Base-by-base conservation (phyloP, 1,140 invertebrate species). In the Caenorhabditis tropicalis region DNA sequence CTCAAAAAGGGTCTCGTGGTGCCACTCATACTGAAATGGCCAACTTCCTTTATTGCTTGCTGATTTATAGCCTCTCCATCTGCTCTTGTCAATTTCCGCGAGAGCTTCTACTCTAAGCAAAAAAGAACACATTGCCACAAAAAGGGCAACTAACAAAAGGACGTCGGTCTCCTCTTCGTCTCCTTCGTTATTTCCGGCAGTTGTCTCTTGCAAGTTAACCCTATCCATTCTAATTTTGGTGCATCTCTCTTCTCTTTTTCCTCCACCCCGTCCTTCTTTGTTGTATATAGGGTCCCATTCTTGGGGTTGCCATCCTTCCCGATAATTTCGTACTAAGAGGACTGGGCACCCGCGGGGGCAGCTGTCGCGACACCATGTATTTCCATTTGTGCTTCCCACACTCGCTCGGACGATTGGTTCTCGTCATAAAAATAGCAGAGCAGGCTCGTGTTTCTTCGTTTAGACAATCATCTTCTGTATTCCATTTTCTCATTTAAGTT, bases 171-270 rank as follows among this genome's bases (percentile, higher is more conserved):
- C 16, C 27, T 65, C 33, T 74, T 2, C 29, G 21, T 21, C n/a
- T 21, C n/a, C 58, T 36, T 5, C 31, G 21, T 24, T n/a, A 2
- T 10, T 58, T 7, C 53, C 24, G 12, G 12, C 12, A 27, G 65
- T 43, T 29, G n/a, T 74, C 65, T 39, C 65, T 74, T 74, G 36
- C 65, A 36, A 74, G 65, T 74, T 74, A 74, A 74, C 65, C 65
- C 65, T 74, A 74, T 74, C 65, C 65, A 74, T 74, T 74, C 65
- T 74, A 74, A 74, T 74, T 74, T 74, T 74, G 36, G 65, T 74
- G 65, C 65, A 46, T 43, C 21, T n/a, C n/a, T 43, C 65, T 39
- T 74, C 65, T 74, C 65, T 39, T 43, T 74, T 74, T 43, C n/a
- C 21, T 65, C 31, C 33, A 7, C 9, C 33, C 31, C 16, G 12